A percentile compares a stretch with the other conserved stretches of the same genome.
phyloP scores from a whole-genome alignment of 2,797 vertebrate species.

The Eulemur rubriventer region DNA sequence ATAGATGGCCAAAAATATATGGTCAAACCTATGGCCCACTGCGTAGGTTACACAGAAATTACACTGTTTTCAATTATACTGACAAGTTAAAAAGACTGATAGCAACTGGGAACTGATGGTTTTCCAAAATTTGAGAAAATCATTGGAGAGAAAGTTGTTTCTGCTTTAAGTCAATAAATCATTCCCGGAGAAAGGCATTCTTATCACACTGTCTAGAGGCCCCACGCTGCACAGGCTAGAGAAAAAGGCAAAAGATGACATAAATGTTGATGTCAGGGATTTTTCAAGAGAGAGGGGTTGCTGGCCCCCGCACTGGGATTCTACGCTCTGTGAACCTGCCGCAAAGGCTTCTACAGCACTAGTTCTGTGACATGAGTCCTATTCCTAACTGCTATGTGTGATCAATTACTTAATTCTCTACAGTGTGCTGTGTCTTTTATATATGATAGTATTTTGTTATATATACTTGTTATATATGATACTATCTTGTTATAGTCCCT shows the following conservation, averaged over 20 bases:
- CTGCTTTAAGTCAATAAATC: background rate
- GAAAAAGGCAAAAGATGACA: background rate
- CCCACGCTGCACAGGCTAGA: background rate
- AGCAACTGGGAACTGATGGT: background rate
- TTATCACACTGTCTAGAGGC: background rate
- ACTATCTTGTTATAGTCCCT: background rate
- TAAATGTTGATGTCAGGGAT: background rate
- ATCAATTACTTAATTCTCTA: background rate
- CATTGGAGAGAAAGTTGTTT: background rate
- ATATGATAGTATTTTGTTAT: background rate
- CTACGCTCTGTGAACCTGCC: background rate
- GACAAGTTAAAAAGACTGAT: background rate
- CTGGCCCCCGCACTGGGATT: background rate
- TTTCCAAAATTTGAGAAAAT: constrained; percentile 30
- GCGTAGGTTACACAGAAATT: background rate
- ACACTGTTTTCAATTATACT: background rate
- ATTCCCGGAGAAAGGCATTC: background rate
- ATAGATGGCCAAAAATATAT: background rate
- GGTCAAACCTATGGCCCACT: background rate
- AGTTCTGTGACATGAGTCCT: background rate
- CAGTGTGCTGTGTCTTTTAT: background rate
- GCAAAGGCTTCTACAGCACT: background rate
- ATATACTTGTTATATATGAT: background rate
- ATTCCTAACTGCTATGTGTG: background rate
- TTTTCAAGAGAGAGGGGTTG: background rate